A percentile compares a stretch with the other conserved stretches of the same genome.
Conservation (phyloP, 2,113 vertebrate genomes). For the Barnardius zonarius region DNA sequence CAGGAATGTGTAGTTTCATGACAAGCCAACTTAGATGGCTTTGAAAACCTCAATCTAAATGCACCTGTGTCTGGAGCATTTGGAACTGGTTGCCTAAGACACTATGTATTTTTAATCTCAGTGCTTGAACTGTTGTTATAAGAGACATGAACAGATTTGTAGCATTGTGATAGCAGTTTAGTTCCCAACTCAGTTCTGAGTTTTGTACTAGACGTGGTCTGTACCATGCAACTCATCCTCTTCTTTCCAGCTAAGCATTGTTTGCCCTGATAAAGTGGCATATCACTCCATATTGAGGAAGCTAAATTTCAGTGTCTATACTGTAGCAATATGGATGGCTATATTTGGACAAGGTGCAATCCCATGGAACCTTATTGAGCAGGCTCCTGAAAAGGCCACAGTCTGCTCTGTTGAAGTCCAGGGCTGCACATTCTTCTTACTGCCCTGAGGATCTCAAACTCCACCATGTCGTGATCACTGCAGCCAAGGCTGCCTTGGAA, state of each 20-base stretch:
- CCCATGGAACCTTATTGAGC: not conserved
- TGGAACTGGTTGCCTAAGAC: not conserved
- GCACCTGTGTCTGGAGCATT: not conserved
- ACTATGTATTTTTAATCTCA: not conserved
- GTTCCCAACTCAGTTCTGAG: not conserved
- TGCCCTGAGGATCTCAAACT: not conserved
- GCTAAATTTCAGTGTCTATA: not conserved
- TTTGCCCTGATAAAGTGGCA: not conserved
- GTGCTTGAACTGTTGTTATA: accelerated
- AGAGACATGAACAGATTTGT: not conserved
- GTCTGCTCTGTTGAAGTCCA: not conserved
- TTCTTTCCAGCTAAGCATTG: not conserved
- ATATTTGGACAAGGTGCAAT: not conserved
- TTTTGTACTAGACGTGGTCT: not conserved
- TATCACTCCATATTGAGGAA: not conserved
- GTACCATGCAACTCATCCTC: accelerated
- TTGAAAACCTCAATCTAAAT: not conserved
- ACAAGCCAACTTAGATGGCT: not conserved
- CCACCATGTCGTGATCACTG: not conserved
- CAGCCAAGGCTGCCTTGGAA: not conserved
- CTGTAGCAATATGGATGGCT: not conserved
- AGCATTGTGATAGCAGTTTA: not conserved
- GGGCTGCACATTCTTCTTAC: not conserved
- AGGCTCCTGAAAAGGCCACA: not conserved
- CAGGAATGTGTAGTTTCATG: not conserved